These are phyloP conservation scores for Drosophila pectinifera DNA, from an alignment of 1,140 invertebrate genomes.

Conservation along the genomic window DNA sequence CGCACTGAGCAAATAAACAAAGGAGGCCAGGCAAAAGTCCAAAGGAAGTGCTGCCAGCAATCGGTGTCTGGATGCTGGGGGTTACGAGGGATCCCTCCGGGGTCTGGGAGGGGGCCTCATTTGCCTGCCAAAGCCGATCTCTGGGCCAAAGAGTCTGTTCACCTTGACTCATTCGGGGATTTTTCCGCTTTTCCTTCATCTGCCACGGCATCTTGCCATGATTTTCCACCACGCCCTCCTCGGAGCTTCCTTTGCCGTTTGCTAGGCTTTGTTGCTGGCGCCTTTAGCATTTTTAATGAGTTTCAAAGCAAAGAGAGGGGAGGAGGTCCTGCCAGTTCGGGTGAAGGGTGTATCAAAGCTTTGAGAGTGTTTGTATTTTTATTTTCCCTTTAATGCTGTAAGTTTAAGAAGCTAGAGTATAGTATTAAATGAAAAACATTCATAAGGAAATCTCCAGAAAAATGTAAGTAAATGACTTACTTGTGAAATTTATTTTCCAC, in stretches of 20 bases:
- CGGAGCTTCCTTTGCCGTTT: slow-evolving; percentile 10
- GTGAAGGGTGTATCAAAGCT: slow-evolving; percentile 14
- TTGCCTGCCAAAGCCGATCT: slow-evolving; percentile 35
- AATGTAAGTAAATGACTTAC: neutral
- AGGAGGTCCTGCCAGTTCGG: slow-evolving; percentile 11
- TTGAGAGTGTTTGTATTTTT: neutral
- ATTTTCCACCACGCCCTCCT: slow-evolving; percentile 2
- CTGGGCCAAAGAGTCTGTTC: slow-evolving; percentile 37
- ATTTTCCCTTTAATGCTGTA: too few relatives aligned
- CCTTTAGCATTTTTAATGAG: slow-evolving; percentile 63
- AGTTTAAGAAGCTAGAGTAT: too few relatives aligned
- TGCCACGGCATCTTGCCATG: slow-evolving; percentile 25
- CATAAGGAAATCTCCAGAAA: too few relatives aligned
- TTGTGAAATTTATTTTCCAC: neutral
- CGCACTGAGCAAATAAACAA: slow-evolving; percentile 47
- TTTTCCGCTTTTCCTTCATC: slow-evolving; percentile 41
- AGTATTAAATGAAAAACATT: neutral
- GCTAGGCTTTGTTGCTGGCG: slow-evolving; percentile 39
- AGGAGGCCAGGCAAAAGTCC: slow-evolving; percentile 24
- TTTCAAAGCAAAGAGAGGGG: slow-evolving; percentile 33
- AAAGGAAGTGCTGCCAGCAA: slow-evolving; percentile 35
- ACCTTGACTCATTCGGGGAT: slow-evolving; percentile 52
- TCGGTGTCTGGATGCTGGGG: neutral
- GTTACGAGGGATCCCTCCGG: slow-evolving; percentile 9
- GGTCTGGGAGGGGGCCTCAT: slow-evolving; percentile 19